Evolutionary conservation across 2,888 invertebrate genomes (phyloP), one percentile per base, ranked within the genome.

Genomic region (Scaptomyza caliginosa): DNA sequence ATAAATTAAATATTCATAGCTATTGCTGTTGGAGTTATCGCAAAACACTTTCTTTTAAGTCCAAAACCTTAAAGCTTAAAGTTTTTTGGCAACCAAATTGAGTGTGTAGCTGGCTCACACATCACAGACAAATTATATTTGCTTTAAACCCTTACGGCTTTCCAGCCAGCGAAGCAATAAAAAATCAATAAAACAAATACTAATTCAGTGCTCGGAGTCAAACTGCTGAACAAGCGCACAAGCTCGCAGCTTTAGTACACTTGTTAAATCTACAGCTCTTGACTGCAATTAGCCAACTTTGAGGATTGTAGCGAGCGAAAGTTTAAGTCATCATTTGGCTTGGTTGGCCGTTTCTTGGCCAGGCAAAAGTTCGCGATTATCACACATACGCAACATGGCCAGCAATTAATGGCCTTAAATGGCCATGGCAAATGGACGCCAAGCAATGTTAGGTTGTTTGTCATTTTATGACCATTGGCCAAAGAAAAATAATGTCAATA

Each of bases 351-450:
- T 57, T 67, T 30, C 51, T 7, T n/a, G 34, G 23, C 6, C 13
- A 19, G 11, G 11, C 6, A 26, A 55, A 54, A 48, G 26, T 54
- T 49, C 13, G 34, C 46, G 63, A 49, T 58, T 63, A 75, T 55
- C 58, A 58, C 62, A 30, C 73, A 75, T 65, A 73, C 63, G 73
- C 62, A 58, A 24, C 24, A 69, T 55, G 54, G 51, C 26, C 50
- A 5, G n/a, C 8, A 26, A 2, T 10, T 6, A 23, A 26, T 32
- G 28, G 51, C n/a, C 17, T 40, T 40, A 36, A 38, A 16, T 34
- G 28, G 16, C 36, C 36, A 32, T 32, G 17, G 28, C 36, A 36
- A 26, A 23, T 13, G 52, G 43, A 19, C 6, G 24, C 26, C 36
- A 28, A 49, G n/a, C 39, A 48, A 34, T 16, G 26, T 49, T 54